Evolutionary conservation across 2,888 invertebrate genomes (phyloP), one percentile per base, ranked within the genome.

Genomic region (Cataglyphis altisquamis): DNA sequence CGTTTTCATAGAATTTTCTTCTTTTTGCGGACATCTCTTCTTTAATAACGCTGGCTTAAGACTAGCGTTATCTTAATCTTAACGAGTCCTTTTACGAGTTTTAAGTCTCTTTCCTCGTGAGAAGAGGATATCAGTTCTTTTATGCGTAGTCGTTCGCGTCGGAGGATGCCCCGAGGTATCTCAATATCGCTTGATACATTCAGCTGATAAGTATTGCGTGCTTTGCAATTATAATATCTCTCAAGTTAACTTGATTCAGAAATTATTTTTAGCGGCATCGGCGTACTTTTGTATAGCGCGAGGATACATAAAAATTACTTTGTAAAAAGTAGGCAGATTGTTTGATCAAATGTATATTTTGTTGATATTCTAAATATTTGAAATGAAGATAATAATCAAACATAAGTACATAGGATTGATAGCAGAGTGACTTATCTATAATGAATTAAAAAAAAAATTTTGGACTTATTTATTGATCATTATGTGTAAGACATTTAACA

Each of bases 171-270:
- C 74, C 18, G 36, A 74, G 36, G 45, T 45, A 45, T 45, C 60
- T 73, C 74, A 45, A 78, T 78, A 78, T 60, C 45, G 60, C 32
- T 45, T 45, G 60, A 74, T 73, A 73, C 39, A 45, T 36, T 45
- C 78, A 45, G 32, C 32, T 32, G 75, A 80, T 74, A 80, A 80
- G 74, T 78, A 78, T 73, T 74, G 75, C 78, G 45, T 60, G 78
- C 74, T 60, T 74, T 73, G 78, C 45, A 74, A 74, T 80, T 80
- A 80, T 74, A 74, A 80, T 73, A 72, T 73, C 60, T 74, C 60
- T 60, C 36, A 10, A 60, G 74, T 57, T 80, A 80, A 80, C 78
- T 80, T 77, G 36, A 60, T 60, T 74, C 78, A 45, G 25, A 80
- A 80, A 45, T 73, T 73, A 74, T 52, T 80, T 52, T 18, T 45